Evolutionary conservation across 2,888 invertebrate species (phyloP), one percentile per base, ranked within the genome.

Genomic region (Epistrophella euchroma): DNA sequence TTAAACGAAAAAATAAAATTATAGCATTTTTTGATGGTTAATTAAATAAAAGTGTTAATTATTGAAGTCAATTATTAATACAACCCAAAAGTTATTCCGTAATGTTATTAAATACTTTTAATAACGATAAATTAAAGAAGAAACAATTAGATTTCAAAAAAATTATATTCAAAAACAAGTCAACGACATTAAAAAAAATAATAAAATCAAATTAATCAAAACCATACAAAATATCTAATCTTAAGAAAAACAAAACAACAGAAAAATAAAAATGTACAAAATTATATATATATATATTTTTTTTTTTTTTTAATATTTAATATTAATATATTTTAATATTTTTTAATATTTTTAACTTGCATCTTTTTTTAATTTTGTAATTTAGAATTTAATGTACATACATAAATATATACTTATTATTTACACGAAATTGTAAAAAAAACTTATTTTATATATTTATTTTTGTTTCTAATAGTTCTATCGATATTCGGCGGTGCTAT

Each of bases 401-500:
- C 55, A 73, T 68, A 73, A 76, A 73, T 68, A 19, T 15, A 68
- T 32, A 50, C 35, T 40, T 22, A 75, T 74, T 68, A 47, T 55
- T 82, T 79, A 43, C 70, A 74, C 28, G 55, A 68, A 60, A 71
- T 55, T 64, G 43, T 35, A 50, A 37, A 47, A 50, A 52, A 70
- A 37, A 52, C n/a, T 13, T 75, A 22, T 66, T 76, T 50, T 32
- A 35, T 62, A 22, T 56, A 47, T 43, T 19, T 62, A 45, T 45
- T 71, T 19, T 56, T 72, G 11, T 55, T 55, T 19, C 28, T 62
- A 60, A 81, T 81, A 85, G 73, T 81, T 85, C 72, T 68, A 81
- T 85, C 85, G 81, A 85, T 73, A 81, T 72, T 85, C 85, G 72
- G 74, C 79, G 86, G 88, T 88, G 88, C 88, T 88, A 88, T 86